Base-by-base conservation (phyloP, 2,888 invertebrate species). In the Aspidapion aeneum region DNA sequence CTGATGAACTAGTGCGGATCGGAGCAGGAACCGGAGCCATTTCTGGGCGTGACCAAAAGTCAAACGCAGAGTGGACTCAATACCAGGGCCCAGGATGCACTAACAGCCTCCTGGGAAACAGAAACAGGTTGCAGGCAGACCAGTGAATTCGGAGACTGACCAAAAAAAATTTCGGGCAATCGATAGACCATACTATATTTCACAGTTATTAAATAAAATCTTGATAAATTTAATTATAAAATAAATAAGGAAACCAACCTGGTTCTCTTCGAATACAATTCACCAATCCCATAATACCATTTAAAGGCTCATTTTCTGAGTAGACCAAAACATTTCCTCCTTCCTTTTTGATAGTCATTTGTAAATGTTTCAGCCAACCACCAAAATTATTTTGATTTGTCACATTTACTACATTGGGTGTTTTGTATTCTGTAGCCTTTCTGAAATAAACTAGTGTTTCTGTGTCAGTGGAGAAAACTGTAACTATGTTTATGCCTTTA, bases 211-310 rank as follows among this genome's bases (percentile, higher is more conserved):
- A n/a, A n/a, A n/a, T n/a, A n/a, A n/a, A n/a, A n/a, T n/a, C n/a
- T n/a, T n/a, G n/a, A n/a, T n/a, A n/a, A n/a, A n/a, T n/a, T n/a
- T n/a, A n/a, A n/a, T n/a, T n/a, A n/a, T n/a, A n/a, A n/a, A n/a
- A n/a, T n/a, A n/a, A n/a, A n/a, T n/a, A 35, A 35, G 12, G 35
- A 12, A 7, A 35, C 20, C 79, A 78, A 58, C 84, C 84, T 1
- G 84, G 82, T 75, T 90, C 90, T 71, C 83, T 83, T 64, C 85
- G 78, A 2, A 91, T 74, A 76, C 90, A 90, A 70, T 89, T 90
- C 1, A 87, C 82, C 63, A 90, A 78, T 18, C 98, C 98, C 72
- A 90, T 77, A 0, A 96, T 82, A n/a, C 98, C 98, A 74, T 85
- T 92, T 7, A 87, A 81, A 1, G 83, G 82, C 60, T 89, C 87